Evolutionary conservation across 2,888 invertebrate species (phyloP).

Genomic region (Hololepta plana): DNA sequence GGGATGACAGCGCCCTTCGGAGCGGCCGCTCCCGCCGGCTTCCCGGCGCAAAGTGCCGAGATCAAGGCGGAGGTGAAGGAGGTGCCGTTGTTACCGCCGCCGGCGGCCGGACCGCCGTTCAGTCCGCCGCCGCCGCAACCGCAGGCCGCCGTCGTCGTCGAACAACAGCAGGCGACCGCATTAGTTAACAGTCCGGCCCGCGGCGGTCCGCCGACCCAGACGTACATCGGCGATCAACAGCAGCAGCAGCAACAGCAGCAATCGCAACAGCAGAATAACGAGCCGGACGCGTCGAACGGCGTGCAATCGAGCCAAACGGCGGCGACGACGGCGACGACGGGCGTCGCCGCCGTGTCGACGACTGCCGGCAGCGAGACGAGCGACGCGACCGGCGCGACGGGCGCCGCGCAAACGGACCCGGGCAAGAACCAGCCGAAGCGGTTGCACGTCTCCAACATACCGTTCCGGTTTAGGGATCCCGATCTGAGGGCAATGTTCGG

Average conservation of each 20-base stretch:
- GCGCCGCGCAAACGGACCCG: constrained; percentile 32
- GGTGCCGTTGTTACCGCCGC: constrained; percentile 33
- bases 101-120: constrained; percentile 23
- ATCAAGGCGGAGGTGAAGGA: constrained; percentile 25
- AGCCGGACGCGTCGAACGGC: no score
- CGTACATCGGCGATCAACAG: constrained; percentile 16
- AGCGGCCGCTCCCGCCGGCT: constrained; percentile 42
- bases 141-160: constrained; percentile 24
- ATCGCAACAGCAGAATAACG: no score
- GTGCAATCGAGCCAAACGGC: constrained; percentile 15
- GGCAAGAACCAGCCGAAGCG: constrained; percentile 74
- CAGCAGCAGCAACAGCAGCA: constrained; percentile 12
- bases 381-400: constrained; percentile 22
- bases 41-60: constrained; percentile 29
- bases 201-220: constrained; percentile 25
- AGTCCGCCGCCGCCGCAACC: constrained; percentile 26
- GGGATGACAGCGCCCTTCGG: constrained; percentile 64
- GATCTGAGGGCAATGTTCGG: constrained; percentile 97
- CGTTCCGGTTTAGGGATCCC: constrained; percentile 97
- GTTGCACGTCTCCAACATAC: constrained; percentile 98
- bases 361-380: constrained; percentile 15
- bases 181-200: constrained; percentile 19
- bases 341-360: constrained; percentile 6
- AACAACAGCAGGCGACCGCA: constrained; percentile 24
- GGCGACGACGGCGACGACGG: constrained; percentile 14